Evolutionary conservation across 2,888 invertebrate genomes (phyloP).

Genomic region (Petrolisthes cinctipes): DNA sequence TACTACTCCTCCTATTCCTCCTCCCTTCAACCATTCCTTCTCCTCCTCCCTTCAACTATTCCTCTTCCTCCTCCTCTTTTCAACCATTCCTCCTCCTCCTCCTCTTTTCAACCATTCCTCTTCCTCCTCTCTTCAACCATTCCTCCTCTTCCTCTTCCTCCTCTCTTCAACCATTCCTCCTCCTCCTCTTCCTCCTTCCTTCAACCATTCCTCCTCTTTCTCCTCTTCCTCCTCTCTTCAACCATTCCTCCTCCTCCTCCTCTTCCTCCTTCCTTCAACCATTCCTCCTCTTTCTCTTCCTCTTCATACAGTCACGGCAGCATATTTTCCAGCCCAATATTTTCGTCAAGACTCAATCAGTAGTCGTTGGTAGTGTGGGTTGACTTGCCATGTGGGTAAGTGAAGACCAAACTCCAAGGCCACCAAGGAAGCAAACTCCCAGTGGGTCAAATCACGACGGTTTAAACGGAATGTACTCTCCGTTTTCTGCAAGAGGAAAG

Average conservation of each 20-base stretch:
- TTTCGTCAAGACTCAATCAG: constrained; percentile 63
- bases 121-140: background rate
- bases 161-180: background rate
- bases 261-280: too few species aligned
- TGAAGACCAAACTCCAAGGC: constrained; percentile 95
- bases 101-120: background rate
- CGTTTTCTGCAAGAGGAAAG: constrained; percentile 78
- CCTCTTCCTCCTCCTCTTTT: background rate
- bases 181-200: too few species aligned
- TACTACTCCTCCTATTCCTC: background rate
- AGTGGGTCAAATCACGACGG: constrained; percentile 88
- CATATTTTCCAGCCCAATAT: constrained; percentile 10
- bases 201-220: background rate
- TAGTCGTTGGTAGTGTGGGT: constrained; percentile 94
- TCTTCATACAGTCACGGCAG: background rate
- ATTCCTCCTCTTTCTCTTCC: background rate
- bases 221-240: background rate
- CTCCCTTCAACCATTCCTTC: too few species aligned
- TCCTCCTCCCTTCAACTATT: background rate
- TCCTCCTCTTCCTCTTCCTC: background rate
- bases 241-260: background rate
- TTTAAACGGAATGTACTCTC: constrained; percentile 91
- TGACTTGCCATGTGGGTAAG: constrained; percentile 89
- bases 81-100: background rate
- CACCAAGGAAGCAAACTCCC: constrained; percentile 94